A percentile compares a stretch with the other conserved stretches of the same genome.
These are phyloP conservation scores for Falco peregrinus DNA, from an alignment of 2,797 vertebrate genomes.

Conservation along the genomic window DNA sequence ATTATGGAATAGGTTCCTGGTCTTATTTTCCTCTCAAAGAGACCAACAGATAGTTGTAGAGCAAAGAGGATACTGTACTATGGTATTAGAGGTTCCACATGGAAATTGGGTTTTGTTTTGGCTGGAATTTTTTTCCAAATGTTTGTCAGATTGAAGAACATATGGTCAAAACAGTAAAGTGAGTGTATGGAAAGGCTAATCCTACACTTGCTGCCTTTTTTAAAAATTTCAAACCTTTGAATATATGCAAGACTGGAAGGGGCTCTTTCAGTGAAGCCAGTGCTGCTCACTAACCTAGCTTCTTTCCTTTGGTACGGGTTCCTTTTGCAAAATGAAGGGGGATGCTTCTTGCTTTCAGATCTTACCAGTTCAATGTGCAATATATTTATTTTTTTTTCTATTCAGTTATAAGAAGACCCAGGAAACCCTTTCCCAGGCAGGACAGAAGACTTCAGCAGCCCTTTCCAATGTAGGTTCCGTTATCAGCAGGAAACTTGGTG, in stretches of 20 bases:
- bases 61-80: not conserved
- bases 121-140: not conserved
- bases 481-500: conserved; percentile 89
- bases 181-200: not conserved
- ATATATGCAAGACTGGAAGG: not conserved
- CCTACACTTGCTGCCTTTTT: not conserved
- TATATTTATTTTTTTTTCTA: not conserved
- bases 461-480: conserved; percentile 88
- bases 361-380: not conserved
- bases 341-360: not conserved
- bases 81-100: not conserved
- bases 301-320: not conserved
- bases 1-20: not conserved
- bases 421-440: conserved; percentile 93
- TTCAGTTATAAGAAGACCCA: conserved; percentile 96
- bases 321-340: not conserved
- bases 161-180: not conserved
- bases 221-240: not conserved
- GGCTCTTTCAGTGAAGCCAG: not conserved
- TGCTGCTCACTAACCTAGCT: not conserved
- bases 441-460: conserved; percentile 93
- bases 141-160: not conserved
- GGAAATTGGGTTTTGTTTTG: not conserved
- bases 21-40: not conserved
- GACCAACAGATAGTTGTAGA: not conserved